Conservation (phyloP, 2,113 vertebrate species). For the Dasyurus viverrinus region DNA sequence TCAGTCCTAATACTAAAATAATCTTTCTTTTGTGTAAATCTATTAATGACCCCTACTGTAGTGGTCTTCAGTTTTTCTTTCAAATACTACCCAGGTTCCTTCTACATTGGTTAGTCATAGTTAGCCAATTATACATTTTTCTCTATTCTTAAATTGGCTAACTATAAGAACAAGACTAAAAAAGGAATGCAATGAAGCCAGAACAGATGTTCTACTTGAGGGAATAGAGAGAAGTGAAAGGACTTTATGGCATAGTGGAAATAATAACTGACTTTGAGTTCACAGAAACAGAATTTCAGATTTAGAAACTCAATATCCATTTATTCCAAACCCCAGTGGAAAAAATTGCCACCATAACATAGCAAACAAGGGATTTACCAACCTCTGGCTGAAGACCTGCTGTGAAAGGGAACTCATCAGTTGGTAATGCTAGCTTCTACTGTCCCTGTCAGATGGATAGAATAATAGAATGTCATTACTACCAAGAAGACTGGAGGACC, state of each 20-base stretch:
- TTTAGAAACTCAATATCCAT: neutral
- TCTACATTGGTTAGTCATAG: neutral
- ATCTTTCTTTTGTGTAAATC: neutral
- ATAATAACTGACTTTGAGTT: neutral
- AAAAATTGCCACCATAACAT: neutral
- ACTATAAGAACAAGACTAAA: neutral
- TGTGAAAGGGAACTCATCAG: neutral
- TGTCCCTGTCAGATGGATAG: neutral
- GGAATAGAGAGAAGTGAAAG: neutral
- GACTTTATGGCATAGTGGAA: neutral
- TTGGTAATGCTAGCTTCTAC: neutral
- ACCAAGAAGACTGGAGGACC: neutral
- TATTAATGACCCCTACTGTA: neutral
- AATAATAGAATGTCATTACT: neutral
- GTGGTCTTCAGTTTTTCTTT: neutral
- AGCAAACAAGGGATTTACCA: neutral
- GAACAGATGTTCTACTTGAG: neutral
- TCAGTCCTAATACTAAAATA: neutral
- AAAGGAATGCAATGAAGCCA: neutral
- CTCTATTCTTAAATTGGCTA: neutral
- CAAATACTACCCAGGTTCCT: neutral
- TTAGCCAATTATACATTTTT: neutral
- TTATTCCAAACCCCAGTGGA: neutral
- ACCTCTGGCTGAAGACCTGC: neutral
- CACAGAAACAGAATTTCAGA: neutral